Evolutionary conservation across 2,113 vertebrate genomes (phyloP), one percentile per base, ranked within the genome.

Genomic region (Bujurquina vittata): DNA sequence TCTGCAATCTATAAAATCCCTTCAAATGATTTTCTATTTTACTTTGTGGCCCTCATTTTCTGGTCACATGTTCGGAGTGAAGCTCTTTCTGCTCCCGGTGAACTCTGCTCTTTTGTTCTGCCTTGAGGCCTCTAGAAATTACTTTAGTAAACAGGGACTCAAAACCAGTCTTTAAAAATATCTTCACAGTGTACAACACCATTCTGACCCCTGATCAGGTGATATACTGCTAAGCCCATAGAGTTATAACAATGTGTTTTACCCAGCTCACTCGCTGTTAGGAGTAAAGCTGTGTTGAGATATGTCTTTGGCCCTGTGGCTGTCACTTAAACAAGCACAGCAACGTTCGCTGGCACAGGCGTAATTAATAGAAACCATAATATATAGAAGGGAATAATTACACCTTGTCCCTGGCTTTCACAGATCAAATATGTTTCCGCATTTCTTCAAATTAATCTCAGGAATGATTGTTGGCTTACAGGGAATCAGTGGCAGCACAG

Each of bases 1-100:
- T 94, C 93, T 94, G 91, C 90, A 92, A 93, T 89, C 91, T 91
- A 83, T 91, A 86, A 94, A 94, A 94, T 93, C 90, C 91, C 88
- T 81, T 87, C 90, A 91, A 91, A 93, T 89, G 77, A 90, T 94
- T 93, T 90, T 91, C 65, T 86, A 49, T 88, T 91, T 90, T 82
- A 81, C 84, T 91, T 84, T 81, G 65, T 80, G 23, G 55, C 33
- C 73, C 69, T 88, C 61, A 55, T 87, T 90, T 79, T 87, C 49
- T 72, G 74, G 77, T 81, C 84, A 77, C 84, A 80, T 88, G 63
- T 85, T 89, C 67, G 20, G 52, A 88, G 73, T 26, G 77, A 49
- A 82, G 77, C 86, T 75, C 84, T 89, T 72, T 82, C 73, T 65
- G 87, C 79, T 87, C 87, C 29, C 23, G 0, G 59, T 92, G 89